Evolutionary conservation across 2,888 invertebrate genomes (phyloP).

Genomic region (Himalopsyche japonica): DNA sequence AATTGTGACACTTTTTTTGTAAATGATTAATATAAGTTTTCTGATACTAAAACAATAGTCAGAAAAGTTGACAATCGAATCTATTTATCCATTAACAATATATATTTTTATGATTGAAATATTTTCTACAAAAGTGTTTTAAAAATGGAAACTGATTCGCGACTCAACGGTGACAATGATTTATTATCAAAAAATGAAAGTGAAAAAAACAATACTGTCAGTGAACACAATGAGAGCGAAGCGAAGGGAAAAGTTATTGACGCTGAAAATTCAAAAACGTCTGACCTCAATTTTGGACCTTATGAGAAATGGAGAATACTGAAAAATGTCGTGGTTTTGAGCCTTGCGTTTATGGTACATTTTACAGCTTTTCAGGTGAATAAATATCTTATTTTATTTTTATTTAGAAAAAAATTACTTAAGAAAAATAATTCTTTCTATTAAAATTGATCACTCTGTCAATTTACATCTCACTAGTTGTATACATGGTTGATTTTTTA

Average conservation of each 20-base stretch:
- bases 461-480: no score
- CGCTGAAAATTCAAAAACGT: neutral
- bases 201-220: neutral
- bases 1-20: no score
- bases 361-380: conserved; percentile 65
- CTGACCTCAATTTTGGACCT: neutral
- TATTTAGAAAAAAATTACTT: neutral
- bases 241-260: neutral
- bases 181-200: neutral
- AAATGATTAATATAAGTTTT: no score
- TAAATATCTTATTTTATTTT: conserved; percentile 8
- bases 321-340: conserved; percentile 59
- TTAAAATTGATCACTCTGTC: no score
- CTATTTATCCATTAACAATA: no score
- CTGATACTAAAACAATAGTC: no score
- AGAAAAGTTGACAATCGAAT: no score
- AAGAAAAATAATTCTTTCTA: no score
- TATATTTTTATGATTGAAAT: no score
- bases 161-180: neutral
- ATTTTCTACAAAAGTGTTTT: neutral
- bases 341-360: conserved; percentile 67
- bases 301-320: conserved; percentile 50
- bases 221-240: neutral
- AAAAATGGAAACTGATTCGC: neutral
- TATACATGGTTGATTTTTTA: no score